These are phyloP conservation scores for Phthorimaea operculella DNA, from an alignment of 1,140 invertebrate genomes.

Conservation along the genomic window DNA sequence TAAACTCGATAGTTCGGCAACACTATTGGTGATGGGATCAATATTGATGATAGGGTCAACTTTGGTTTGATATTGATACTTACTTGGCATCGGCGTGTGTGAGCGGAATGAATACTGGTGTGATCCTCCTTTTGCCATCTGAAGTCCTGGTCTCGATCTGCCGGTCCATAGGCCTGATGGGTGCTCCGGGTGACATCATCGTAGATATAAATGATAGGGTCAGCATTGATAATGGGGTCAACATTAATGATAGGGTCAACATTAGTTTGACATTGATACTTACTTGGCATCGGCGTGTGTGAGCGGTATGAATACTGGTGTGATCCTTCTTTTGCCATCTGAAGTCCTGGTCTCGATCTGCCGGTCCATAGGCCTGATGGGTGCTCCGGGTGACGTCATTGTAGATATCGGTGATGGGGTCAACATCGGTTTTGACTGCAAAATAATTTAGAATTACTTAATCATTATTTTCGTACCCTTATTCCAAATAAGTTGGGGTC, in stretches of 20 bases:
- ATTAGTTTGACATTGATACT: neutral
- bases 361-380: slow-evolving; percentile 82
- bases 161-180: slow-evolving; percentile 82
- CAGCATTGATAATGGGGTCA: neutral
- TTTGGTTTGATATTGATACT: no score
- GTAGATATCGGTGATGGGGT: neutral
- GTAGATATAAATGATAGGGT: neutral
- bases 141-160: slow-evolving; percentile 96
- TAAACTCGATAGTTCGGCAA: no score
- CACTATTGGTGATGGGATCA: no score
- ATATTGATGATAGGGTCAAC: no score
- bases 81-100: slow-evolving; percentile 72
- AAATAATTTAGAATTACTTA: neutral
- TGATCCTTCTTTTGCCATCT: slow-evolving; percentile 94
- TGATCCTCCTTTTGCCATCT: slow-evolving; percentile 94
- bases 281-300: slow-evolving; percentile 72
- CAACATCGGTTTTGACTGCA: slow-evolving; percentile 8
- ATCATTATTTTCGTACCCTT: no score
- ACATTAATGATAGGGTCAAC: neutral
- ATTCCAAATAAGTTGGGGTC: no score
- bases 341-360: slow-evolving; percentile 96
- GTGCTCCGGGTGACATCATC: slow-evolving; percentile 27
- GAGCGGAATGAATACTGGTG: slow-evolving; percentile 92
- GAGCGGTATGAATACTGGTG: slow-evolving; percentile 86
- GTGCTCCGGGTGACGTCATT: slow-evolving; percentile 25